Evolutionary conservation across 2,797 vertebrate species (phyloP).

Genomic region (Emys orbicularis): DNA sequence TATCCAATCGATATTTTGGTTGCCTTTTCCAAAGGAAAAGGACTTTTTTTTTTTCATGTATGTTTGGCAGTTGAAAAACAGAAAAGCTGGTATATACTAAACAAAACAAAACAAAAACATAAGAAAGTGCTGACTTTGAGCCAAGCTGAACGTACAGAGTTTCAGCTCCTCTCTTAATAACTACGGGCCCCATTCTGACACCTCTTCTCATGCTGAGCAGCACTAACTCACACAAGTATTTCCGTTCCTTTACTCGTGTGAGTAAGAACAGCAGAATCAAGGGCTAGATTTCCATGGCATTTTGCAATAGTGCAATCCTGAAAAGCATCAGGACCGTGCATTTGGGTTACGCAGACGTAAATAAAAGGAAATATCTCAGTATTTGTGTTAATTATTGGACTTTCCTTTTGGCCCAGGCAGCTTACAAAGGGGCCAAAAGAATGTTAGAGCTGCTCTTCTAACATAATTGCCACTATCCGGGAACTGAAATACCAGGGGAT

Average conservation of each 20-base stretch:
- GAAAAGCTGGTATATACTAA: not conserved
- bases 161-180: fast-evolving
- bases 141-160: not conserved
- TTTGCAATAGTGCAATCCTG: fast-evolving
- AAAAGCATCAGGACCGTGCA: not conserved
- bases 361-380: not conserved
- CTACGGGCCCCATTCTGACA: not conserved
- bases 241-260: not conserved
- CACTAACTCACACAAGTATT: fast-evolving
- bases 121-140: not conserved
- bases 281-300: not conserved
- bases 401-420: not conserved
- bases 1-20: not conserved
- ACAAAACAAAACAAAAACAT: not conserved
- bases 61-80: slow-evolving; percentile 7
- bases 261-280: not conserved
- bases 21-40: slow-evolving; percentile 9
- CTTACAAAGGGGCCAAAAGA: fast-evolving
- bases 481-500: not conserved
- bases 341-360: not conserved
- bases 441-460: not conserved
- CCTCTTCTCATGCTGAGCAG: not conserved
- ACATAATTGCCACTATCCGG: fast-evolving
- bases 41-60: not conserved
- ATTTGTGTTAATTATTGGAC: not conserved